Base-by-base conservation (phyloP, 1,140 invertebrate genomes). In the Sesamia nonagrioides region DNA sequence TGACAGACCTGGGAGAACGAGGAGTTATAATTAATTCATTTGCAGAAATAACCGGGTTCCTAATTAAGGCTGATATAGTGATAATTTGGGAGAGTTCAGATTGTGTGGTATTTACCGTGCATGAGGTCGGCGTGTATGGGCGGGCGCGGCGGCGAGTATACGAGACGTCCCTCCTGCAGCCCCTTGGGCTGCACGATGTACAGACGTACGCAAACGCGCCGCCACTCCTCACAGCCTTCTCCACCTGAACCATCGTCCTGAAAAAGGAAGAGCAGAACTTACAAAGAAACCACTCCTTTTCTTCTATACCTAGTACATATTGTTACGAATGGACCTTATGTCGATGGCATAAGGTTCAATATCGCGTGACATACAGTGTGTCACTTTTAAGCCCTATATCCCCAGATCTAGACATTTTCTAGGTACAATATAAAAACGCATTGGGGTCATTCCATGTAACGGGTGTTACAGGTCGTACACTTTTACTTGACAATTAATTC, bases 181-280 rank as follows among this genome's bases (percentile, higher is more conserved):
- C 97, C 97, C 89, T 98, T 98, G 4, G 98, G 97, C 91, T 99
- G 98, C 58, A 99, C 97, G 58, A 98, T 96, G 93, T 97, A 98
- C 95, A 99, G 96, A 60, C 96, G 96, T 21, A 98, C 95, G 4
- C 82, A 82, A 80, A 90, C 87, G 13, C 87, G 84, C 83, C 85
- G 77, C 40, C 91, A 86, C 63, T 91, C 91, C 40, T 80, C 73
- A 18, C 84, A 42, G 52, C 78, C 21, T 60, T 48, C 54, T 35
- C 84, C 68, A 0, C 73, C 86, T 75, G 84, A 88, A 9, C 92
- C 92, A 63, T 90, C 83, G 73, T 86, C 77, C 69, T 81, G 68
- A 9, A 52, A 9, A 69, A 52, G 77, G n/a, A 40, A 33, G n/a
- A 48, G 15, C 13, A 56, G 7, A 37, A 37, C 7, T 37, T 37